phyloP scores from a whole-genome alignment of 2,113 vertebrate genomes.

The Semicossyphus pulcher region DNA sequence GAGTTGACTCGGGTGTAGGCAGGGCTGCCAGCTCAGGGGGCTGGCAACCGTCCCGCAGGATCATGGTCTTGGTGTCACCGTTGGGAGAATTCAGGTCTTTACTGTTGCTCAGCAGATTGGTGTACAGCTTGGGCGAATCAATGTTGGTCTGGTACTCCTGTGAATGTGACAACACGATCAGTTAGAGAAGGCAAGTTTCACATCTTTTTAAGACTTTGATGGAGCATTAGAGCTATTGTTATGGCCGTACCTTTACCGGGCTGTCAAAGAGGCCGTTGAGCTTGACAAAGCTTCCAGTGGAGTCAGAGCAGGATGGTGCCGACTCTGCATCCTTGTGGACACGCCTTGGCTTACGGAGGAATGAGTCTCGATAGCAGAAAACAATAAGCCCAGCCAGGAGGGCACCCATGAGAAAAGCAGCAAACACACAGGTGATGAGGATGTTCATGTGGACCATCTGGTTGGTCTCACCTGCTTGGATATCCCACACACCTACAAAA shows the following conservation, averaged over 20 bases:
- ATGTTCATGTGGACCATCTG: constrained; percentile 99
- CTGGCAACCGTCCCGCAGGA: constrained; percentile 89
- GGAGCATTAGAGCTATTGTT: constrained; percentile 1
- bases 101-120: constrained; percentile 91
- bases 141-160: constrained; percentile 93
- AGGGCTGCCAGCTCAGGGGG: constrained; percentile 95
- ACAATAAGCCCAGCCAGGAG: constrained; percentile 95
- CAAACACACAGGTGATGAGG: constrained; percentile 98
- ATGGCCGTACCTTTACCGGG: constrained; percentile 87
- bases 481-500: constrained; percentile 90
- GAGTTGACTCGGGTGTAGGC: constrained; percentile 96
- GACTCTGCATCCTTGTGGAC: constrained; percentile 95
- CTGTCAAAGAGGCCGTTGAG: constrained; percentile 96
- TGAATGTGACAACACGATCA: constrained; percentile 24
- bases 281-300: constrained; percentile 95
- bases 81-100: constrained; percentile 88
- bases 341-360: constrained; percentile 91
- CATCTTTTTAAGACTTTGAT: background rate
- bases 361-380: constrained; percentile 95
- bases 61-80: constrained; percentile 90
- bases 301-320: constrained; percentile 93
- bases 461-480: constrained; percentile 93
- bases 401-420: constrained; percentile 95
- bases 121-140: constrained; percentile 94
- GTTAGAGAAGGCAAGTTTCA: constrained; percentile 26